Base-by-base conservation (phyloP, 2,113 vertebrate species). In the Dascyllus trimaculatus region DNA sequence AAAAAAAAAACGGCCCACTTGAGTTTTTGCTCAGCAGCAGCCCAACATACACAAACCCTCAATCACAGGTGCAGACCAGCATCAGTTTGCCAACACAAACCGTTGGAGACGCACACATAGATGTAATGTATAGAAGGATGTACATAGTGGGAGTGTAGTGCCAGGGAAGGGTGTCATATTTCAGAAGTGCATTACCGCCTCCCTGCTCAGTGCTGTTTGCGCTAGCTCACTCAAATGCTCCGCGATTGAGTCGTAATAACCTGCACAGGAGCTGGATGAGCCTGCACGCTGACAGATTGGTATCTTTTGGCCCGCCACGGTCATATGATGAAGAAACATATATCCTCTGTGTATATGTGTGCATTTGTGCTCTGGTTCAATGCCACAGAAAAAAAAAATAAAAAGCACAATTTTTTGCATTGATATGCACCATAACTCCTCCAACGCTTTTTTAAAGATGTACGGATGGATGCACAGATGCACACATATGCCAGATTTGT, bases 171-270 rank as follows among this genome's bases (percentile, higher is more conserved):
- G 87, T 72, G 85, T 90, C 85, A 89, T 92, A 89, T 93, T 92
- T 89, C 91, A 90, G 84, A 78, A 89, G 86, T 86, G 87, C 89
- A 90, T 91, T 88, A 90, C 69, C 38, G 35, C 76, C 72, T 67
- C 69, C 43, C 64, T 51, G 69, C 90, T 86, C 87, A 91, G 88
- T 90, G 89, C 82, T 71, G 85, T 89, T 85, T 80, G 76, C 7
- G 1, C 69, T 75, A 8, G 66, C 81, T 89, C 83, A 76, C 83
- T 92, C 84, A 91, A 89, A 82, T 38, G 63, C 76, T 58, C 63
- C 22, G 1, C 77, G 49, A 90, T 86, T 91, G 85, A 92, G 90
- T 86, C 64, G 77, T 92, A 91, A 93, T 78, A 87, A 89, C 84
- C 83, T 59, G 77, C 17, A 22, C 62, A 35, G 59, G 59, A 78